These are phyloP conservation scores for Drosophila sturtevanti DNA, from an alignment of 1,140 invertebrate species.

Conservation along the genomic window DNA sequence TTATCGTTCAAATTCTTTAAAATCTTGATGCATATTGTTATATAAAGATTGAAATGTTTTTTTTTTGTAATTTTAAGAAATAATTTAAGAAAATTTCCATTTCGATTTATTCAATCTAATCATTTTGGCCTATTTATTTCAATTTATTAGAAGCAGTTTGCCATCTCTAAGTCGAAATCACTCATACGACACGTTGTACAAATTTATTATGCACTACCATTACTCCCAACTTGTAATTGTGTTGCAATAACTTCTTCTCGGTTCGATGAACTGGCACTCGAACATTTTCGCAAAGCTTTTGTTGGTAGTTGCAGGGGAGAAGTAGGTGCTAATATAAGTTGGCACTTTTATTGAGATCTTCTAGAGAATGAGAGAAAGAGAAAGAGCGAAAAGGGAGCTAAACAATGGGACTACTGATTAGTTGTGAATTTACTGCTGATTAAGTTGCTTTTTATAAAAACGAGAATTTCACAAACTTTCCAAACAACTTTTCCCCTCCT, in stretches of 20 bases:
- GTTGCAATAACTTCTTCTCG: conserved; percentile 62
- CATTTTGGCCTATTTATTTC: neutral
- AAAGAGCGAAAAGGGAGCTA: conserved; percentile 11
- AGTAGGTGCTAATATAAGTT: conserved; percentile 44
- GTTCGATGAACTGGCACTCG: conserved; percentile 21
- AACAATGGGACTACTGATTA: conserved; percentile 76
- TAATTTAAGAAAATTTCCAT: too few species aligned
- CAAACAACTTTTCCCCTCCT: conserved; percentile 46
- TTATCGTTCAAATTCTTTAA: neutral
- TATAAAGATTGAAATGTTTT: too few species aligned
- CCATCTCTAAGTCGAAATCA: conserved; percentile 19
- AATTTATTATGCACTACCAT: conserved; percentile 56
- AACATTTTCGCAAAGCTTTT: neutral
- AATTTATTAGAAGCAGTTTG: too few species aligned
- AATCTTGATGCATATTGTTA: neutral
- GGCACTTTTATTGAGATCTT: conserved; percentile 39
- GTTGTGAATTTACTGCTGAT: conserved; percentile 80
- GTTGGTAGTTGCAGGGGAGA: neutral
- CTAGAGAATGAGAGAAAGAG: neutral
- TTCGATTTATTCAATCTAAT: too few species aligned
- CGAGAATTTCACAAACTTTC: conserved; percentile 50
- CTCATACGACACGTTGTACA: conserved; percentile 40
- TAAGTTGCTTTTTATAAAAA: conserved; percentile 74
- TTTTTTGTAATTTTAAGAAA: too few species aligned
- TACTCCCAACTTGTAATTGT: conserved; percentile 63